Conservation (phyloP, 2,797 vertebrate genomes). For the Pangasius sanitwongsei region DNA sequence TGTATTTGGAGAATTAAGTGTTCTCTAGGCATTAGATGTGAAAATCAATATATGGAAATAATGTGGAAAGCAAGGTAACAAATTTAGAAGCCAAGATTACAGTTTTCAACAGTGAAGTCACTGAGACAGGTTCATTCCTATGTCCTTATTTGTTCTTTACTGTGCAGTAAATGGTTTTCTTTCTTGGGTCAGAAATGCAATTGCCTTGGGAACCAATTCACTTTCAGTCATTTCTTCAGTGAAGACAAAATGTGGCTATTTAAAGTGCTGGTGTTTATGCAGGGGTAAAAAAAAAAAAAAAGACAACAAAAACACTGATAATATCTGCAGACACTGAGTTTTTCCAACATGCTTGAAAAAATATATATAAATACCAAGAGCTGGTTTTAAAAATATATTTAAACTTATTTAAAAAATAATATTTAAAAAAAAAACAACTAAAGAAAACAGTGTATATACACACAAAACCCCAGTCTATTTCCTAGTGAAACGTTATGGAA, state of each 20-base stretch:
- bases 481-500: neutral
- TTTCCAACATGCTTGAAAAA: neutral
- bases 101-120: constrained; percentile 1
- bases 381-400: neutral
- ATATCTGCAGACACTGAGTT: neutral
- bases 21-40: too few species aligned
- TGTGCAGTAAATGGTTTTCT: neutral
- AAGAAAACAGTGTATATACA: neutral
- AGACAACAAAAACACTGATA: constrained; percentile 1
- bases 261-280: neutral
- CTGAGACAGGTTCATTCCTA: neutral
- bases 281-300: neutral
- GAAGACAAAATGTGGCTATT: neutral
- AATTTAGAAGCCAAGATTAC: neutral
- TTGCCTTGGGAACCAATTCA: constrained; percentile 8
- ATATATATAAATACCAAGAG: neutral
- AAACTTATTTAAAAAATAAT: too few species aligned
- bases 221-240: neutral
- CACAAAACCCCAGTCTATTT: neutral
- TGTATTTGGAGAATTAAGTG: neutral
- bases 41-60: neutral
- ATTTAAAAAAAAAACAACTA: neutral
- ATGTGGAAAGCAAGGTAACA: neutral
- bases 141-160: neutral
- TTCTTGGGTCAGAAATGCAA: neutral